Evolutionary conservation across 2,888 invertebrate genomes (phyloP).

Genomic region (Drosophila maculinotata): DNA sequence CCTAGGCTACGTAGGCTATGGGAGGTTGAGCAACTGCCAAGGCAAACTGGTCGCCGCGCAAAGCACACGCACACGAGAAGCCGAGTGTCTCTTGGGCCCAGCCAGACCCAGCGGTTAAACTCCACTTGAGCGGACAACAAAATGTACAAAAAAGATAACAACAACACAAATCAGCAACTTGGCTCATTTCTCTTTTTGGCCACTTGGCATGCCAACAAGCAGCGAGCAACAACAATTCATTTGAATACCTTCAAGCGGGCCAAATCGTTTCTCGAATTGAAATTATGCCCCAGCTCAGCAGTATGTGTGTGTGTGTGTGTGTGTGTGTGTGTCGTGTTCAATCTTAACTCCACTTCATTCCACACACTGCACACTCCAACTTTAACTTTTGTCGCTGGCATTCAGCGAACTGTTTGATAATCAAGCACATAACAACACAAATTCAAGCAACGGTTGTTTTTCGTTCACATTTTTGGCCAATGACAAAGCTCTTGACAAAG

Average conservation of each 20-base stretch:
- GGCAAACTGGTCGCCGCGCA: conserved; percentile 78
- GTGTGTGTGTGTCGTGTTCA: conserved; percentile 30
- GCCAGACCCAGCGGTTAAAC: background rate
- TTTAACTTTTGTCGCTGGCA: conserved; percentile 40
- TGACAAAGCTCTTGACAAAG: conserved; percentile 67
- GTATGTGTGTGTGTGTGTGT: conserved; percentile 29
- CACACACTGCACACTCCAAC: conserved; percentile 30
- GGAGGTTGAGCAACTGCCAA: conserved; percentile 80
- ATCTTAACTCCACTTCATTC: conserved; percentile 46
- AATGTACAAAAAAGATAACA: background rate
- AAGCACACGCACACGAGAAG: conserved; percentile 39
- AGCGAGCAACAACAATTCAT: conserved; percentile 41
- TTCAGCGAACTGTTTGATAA: conserved; percentile 43
- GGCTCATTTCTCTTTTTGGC: conserved; percentile 44
- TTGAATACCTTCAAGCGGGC: conserved; percentile 63
- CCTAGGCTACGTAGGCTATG: no score
- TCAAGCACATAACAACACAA: conserved; percentile 10
- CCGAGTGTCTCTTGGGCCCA: conserved; percentile 15
- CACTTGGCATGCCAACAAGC: conserved; percentile 63
- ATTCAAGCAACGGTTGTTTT: conserved; percentile 23
- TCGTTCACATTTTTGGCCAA: conserved; percentile 53
- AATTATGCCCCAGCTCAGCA: conserved; percentile 46
- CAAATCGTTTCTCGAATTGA: conserved; percentile 62
- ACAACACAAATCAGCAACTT: conserved; percentile 13
- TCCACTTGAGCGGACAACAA: background rate